Conservation (phyloP, 37 sponge, comb jelly and placozoan genomes). For the Haliclona indistincta region DNA sequence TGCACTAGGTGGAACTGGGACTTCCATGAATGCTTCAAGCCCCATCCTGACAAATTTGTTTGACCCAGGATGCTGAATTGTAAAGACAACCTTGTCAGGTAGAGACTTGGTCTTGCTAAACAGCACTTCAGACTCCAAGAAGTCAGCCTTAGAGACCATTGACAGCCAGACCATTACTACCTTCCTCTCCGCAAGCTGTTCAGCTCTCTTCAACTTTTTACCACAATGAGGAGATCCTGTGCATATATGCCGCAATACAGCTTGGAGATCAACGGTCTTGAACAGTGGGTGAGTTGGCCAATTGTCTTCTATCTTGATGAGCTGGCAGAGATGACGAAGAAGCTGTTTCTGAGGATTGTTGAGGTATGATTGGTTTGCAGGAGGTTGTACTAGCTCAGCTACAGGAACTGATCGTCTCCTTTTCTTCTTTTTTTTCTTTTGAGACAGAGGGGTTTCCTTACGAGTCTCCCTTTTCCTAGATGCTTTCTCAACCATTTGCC, state of each 20-base stretch:
- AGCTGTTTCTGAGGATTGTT: background rate
- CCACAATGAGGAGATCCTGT: background rate
- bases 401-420: background rate
- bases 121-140: background rate
- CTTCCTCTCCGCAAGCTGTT: background rate
- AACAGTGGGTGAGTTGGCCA: background rate
- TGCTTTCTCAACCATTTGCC: background rate
- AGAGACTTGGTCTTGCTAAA: conserved; percentile 28
- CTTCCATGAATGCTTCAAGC: conserved; percentile 48
- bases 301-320: background rate
- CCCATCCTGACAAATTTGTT: conserved; percentile 30
- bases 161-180: conserved; percentile 68
- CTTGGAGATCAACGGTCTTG: conserved; percentile 12
- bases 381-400: background rate
- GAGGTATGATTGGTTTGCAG: background rate
- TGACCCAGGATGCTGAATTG: conserved; percentile 63
- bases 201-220: background rate
- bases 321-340: background rate
- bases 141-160: conserved; percentile 43
- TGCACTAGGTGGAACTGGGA: background rate
- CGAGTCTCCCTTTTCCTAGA: background rate
- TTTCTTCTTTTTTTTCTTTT: background rate
- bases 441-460: background rate
- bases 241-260: background rate
- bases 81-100: conserved; percentile 7